Evolutionary conservation across 2,888 invertebrate genomes (phyloP).

Genomic region (Anarsia innoxiella): DNA sequence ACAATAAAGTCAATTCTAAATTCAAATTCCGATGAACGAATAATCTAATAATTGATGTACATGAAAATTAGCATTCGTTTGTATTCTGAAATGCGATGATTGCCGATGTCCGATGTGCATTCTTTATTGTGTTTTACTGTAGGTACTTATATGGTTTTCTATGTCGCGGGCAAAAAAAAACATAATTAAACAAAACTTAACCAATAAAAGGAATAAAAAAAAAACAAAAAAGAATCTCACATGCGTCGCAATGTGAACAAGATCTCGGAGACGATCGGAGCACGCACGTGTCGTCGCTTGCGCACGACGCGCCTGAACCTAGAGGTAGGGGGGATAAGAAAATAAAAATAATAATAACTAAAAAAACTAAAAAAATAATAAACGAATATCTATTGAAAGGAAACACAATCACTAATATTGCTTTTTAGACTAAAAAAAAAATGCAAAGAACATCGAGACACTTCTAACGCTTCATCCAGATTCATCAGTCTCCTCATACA

Average conservation of each 20-base stretch:
- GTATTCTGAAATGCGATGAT: neutral
- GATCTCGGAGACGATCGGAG: slow-evolving; percentile 41
- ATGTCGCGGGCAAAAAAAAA: neutral
- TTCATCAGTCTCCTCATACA: neutral
- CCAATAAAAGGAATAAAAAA: slow-evolving; percentile 13
- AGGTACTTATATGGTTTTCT: neutral
- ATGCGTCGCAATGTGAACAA: slow-evolving; percentile 26
- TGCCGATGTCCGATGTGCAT: neutral
- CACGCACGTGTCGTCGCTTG: slow-evolving; percentile 46
- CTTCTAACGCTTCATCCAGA: neutral
- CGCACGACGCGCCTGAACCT: slow-evolving; percentile 32
- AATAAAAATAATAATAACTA: slow-evolving; percentile 2
- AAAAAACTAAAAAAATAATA: neutral
- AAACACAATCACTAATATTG: neutral
- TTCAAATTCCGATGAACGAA: neutral
- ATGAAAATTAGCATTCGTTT: no score
- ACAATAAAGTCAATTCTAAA: neutral
- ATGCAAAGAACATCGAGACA: no score
- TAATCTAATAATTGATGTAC: no score
- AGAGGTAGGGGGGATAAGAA: neutral
- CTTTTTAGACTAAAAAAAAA: neutral
- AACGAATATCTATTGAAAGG: neutral
- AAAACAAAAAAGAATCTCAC: slow-evolving; percentile 20
- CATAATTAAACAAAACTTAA: neutral
- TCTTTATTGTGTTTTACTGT: no score